Percentiles rank a stretch among this genome's conserved stretches.
These are phyloP conservation scores for Hyles euphorbiae DNA, from an alignment of 1,140 invertebrate genomes.

Conservation along the genomic window DNA sequence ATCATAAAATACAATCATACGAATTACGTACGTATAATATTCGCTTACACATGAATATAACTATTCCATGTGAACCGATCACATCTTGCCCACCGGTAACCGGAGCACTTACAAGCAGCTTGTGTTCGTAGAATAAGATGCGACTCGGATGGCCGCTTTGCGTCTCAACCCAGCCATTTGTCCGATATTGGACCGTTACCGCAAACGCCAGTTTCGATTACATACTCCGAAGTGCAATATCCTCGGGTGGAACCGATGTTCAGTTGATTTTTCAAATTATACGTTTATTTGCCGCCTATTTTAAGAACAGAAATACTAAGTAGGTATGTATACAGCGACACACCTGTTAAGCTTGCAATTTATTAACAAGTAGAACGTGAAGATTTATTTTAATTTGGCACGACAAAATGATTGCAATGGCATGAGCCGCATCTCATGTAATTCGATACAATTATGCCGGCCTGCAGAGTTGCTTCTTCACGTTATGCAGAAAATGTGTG, in stretches of 20 bases:
- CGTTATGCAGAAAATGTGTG: too few relatives aligned
- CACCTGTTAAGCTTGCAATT: too few relatives aligned
- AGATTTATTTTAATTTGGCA: too few relatives aligned
- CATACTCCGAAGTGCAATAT: constrained; percentile 9
- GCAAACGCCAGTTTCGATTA: constrained; percentile 29
- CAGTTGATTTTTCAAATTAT: not conserved
- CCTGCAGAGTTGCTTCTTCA: too few relatives aligned
- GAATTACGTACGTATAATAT: too few relatives aligned
- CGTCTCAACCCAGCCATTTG: constrained; percentile 37
- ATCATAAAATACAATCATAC: too few relatives aligned
- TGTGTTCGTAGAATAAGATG: constrained; percentile 40
- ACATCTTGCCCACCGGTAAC: not conserved
- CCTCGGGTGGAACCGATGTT: not conserved
- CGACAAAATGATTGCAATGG: too few relatives aligned
- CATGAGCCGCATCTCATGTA: too few relatives aligned
- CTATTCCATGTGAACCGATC: not conserved
- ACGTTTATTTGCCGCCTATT: not conserved
- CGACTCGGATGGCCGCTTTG: constrained; percentile 50
- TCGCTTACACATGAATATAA: too few relatives aligned
- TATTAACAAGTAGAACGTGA: too few relatives aligned
- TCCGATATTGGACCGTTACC: constrained; percentile 46
- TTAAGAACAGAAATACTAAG: not conserved
- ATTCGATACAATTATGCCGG: too few relatives aligned
- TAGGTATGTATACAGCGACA: not conserved
- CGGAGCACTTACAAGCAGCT: constrained; percentile 20